These are phyloP conservation scores for Bostrychus sinensis DNA, from an alignment of 2,113 vertebrate species.

Conservation along the genomic window DNA sequence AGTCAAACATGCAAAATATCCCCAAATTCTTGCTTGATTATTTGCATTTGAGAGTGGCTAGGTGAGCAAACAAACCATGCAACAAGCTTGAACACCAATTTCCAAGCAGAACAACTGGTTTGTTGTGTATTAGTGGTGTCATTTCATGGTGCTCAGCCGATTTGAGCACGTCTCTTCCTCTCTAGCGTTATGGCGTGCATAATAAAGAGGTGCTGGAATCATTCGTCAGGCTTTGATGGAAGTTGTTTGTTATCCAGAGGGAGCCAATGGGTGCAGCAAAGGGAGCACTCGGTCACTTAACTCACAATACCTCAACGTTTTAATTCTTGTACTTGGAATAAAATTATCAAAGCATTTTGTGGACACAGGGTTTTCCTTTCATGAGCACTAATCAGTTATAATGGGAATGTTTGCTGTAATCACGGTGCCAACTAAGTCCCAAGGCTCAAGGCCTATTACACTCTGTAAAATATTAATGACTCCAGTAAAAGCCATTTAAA, in stretches of 20 bases:
- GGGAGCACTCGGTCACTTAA: conserved; percentile 40
- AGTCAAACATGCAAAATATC: neutral
- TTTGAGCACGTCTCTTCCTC: conserved; percentile 56
- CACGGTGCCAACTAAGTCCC: conserved; percentile 85
- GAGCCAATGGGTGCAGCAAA: neutral
- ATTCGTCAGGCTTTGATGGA: conserved; percentile 63
- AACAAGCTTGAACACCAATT: conserved; percentile 49
- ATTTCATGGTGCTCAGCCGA: conserved; percentile 66
- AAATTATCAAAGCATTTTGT: conserved; percentile 63
- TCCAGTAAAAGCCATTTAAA: conserved; percentile 85
- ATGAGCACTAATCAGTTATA: conserved; percentile 89
- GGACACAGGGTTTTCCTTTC: conserved; percentile 71
- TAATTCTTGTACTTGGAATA: conserved; percentile 51
- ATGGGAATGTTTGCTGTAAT: conserved; percentile 90
- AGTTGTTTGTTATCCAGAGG: conserved; percentile 39
- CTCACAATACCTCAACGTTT: conserved; percentile 58
- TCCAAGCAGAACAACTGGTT: conserved; percentile 37
- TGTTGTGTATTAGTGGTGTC: conserved; percentile 51
- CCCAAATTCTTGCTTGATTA: conserved; percentile 43
- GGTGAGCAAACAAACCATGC: conserved; percentile 36
- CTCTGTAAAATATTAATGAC: conserved; percentile 92
- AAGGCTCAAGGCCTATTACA: conserved; percentile 88
- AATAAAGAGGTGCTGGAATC: conserved; percentile 59
- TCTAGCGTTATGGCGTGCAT: conserved; percentile 46
- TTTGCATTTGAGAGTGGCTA: conserved; percentile 21